Base-by-base conservation (phyloP, 2,888 invertebrate species). In the Neoascia interrupta region DNA sequence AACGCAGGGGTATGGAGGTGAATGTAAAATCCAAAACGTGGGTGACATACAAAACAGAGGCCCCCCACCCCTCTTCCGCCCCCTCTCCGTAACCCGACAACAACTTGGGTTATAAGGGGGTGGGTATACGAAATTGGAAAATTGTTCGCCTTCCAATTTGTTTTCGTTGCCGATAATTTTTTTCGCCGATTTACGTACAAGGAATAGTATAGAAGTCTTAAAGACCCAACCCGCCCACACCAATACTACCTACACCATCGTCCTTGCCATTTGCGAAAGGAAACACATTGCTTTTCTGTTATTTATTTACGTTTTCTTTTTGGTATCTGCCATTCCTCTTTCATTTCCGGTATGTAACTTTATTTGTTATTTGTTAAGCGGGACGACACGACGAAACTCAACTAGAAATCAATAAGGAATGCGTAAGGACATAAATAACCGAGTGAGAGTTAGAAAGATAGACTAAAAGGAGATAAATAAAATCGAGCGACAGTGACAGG, bases 111-210 rank as follows among this genome's bases (percentile, higher is more conserved):
- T 21, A 5, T 45, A 18, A n/a, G 19, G n/a, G 45, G 36, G 21
- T 53, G 34, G 28, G 15, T 16, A 43, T 54, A 49, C 47, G 60
- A 73, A 79, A 79, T 73, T 79, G 66, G 79, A 66, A 72, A 79
- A 79, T 73, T 73, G 66, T 60, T 66, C 56, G 66, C 56, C 60
- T 28, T 56, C 49, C 73, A 66, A 79, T 79, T 79, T 79, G 79
- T 79, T 68, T 51, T 51, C 66, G 26, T 66, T 39, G 66, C 60
- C 66, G 56, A 73, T 73, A 79, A 66, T 66, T 66, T 79, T 70
- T 61, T 64, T 61, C 47, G 49, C 58, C 69, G 58, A 58, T 58
- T 69, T 69, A 51, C 58, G 58, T 69, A 41, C 41, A 34, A 26
- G 26, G 47, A 68, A 68, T 61, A 10, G 26, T 5, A 26, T 5